phyloP scores from a whole-genome alignment of 2,113 vertebrate species.

The Dolichallabes microphthalmus region DNA sequence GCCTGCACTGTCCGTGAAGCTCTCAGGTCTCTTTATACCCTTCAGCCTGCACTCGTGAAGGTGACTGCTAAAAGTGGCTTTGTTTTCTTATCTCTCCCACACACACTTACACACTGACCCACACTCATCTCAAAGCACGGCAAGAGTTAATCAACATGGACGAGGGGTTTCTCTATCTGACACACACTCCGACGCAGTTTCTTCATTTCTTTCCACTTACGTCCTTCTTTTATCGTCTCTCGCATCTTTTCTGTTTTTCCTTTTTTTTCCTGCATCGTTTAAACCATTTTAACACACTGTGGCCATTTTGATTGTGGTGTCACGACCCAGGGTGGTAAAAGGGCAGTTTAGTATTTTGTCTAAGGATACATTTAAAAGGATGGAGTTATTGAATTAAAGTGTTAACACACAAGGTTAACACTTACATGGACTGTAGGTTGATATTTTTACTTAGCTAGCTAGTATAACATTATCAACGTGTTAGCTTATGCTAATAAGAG shows the following conservation, averaged over 20 bases:
- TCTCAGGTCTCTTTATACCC: slow-evolving; percentile 35
- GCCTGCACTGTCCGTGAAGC: slow-evolving; percentile 39
- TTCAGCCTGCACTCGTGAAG: slow-evolving; percentile 21
- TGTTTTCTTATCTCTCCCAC: slow-evolving; percentile 30
- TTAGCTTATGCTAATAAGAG: not conserved
- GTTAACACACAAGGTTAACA: not conserved
- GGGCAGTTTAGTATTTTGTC: not conserved
- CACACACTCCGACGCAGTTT: not conserved
- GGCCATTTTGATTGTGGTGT: not conserved
- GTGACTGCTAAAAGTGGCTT: slow-evolving; percentile 33
- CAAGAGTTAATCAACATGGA: slow-evolving; percentile 27
- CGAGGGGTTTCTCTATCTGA: not conserved
- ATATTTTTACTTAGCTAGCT: not conserved
- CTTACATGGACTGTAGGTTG: not conserved
- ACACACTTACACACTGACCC: slow-evolving; percentile 2
- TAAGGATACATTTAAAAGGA: not conserved
- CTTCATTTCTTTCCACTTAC: not conserved
- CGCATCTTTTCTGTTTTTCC: not conserved
- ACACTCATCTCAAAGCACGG: not conserved
- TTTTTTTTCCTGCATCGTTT: not conserved
- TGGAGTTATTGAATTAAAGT: not conserved
- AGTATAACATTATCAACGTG: not conserved
- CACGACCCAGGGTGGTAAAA: not conserved
- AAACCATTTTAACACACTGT: not conserved
- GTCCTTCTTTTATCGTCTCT: not conserved